Base-by-base conservation (phyloP, 1,140 invertebrate species). In the Hyposmocoma kahamanoa region DNA sequence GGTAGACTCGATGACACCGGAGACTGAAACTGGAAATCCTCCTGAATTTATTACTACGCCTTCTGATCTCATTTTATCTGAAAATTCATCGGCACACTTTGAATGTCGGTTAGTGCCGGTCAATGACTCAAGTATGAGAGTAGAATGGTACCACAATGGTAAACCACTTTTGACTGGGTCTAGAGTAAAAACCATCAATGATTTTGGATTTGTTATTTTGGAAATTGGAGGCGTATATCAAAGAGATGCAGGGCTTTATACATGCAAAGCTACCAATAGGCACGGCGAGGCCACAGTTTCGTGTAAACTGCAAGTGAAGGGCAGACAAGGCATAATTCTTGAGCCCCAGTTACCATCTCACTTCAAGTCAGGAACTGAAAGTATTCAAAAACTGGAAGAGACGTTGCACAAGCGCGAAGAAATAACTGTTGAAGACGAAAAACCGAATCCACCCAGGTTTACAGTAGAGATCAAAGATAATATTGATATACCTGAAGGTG, bases 111-210 rank as follows among this genome's bases (percentile, higher is more conserved):
- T 98, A 17, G 91, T 92, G 46, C 97, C 97, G n/a, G 90, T 96
- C 6, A 95, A 96, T 64, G 96, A 98, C 86, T 93, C 95, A 0
- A 95, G 93, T 49, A 94, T 98, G 93, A 90, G 93, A 57, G 95
- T 98, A 11, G 97, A 98, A 85, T 98, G 97, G 97, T 98, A 93
- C 90, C 96, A 98, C 62, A 97, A 98, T 79, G 97, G 96, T 22
- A 96, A 97, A 87, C 90, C 95, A 8, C 87, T 98, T 36, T 91
- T 93, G 63, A 91, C 94, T 52, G 96, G 95, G 39, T 96, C 94
- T 6, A 90, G 95, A 77, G 92, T 97, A 46, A 96, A 96, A 73
- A 96, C 94, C 0, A 96, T 97, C 49, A 96, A 96, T 61, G 96
- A 98, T 70, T 97, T 97, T 84, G 96, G 96, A 21, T 97, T 96